Percentiles rank a stretch among this genome's conserved stretches.
Conservation (phyloP, 2,113 vertebrate genomes). For the Triplophysa siluroides region DNA sequence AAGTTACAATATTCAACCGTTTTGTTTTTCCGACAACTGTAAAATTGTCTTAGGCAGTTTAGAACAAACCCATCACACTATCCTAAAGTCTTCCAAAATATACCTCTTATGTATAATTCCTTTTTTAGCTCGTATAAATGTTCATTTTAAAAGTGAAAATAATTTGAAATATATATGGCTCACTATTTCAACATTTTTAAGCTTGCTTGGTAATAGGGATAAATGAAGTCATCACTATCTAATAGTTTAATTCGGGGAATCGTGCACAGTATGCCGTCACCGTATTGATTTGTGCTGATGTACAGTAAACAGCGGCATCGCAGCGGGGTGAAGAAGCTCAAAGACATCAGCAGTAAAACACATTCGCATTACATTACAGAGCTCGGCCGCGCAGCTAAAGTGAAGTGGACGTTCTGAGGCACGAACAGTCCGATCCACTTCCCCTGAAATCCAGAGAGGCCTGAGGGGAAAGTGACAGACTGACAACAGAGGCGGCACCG, state of each 20-base stretch:
- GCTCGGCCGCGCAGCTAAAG: background rate
- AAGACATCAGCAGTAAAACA: constrained; percentile 32
- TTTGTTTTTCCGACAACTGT: background rate
- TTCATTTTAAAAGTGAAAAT: background rate
- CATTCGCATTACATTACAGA: constrained; percentile 42
- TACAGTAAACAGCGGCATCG: constrained; percentile 27
- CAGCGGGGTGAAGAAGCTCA: constrained; percentile 13
- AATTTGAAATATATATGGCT: constrained; percentile 47
- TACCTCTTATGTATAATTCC: background rate
- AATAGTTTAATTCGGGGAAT: constrained; percentile 10
- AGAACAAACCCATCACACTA: constrained; percentile 20
- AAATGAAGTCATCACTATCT: constrained; percentile 32
- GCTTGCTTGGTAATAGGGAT: constrained; percentile 4
- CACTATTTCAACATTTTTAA: background rate
- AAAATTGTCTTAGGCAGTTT: background rate
- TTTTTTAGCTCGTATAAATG: background rate
- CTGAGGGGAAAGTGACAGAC: background rate
- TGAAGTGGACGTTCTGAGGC: constrained; percentile 2
- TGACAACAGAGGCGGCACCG: background rate
- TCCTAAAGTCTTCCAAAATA: constrained; percentile 4
- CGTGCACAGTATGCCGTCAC: background rate
- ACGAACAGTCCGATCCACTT: constrained; percentile 17
- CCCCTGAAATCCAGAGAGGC: constrained; percentile 6
- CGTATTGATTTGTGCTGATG: constrained; percentile 30
- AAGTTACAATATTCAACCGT: constrained; percentile 17